Evolutionary conservation across 2,113 vertebrate species (phyloP).

Genomic region (Neotoma lepida): DNA sequence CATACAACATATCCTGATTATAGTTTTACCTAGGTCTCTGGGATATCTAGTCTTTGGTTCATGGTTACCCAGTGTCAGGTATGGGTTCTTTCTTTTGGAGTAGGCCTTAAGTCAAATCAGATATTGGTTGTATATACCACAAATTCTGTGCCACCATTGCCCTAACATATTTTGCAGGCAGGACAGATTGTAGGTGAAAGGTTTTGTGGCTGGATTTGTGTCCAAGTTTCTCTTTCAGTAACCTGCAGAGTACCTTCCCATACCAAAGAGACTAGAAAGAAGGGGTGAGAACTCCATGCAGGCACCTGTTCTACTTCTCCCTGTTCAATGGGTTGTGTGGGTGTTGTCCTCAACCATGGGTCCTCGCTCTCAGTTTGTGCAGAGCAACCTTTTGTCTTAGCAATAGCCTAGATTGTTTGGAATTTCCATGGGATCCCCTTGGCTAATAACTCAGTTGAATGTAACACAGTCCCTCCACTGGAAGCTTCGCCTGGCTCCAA

Average conservation of each 20-base stretch:
- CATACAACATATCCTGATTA: background rate
- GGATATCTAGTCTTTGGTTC: background rate
- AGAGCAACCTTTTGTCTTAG: too few relatives aligned
- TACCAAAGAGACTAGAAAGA: background rate
- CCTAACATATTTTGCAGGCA: background rate
- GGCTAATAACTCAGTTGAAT: background rate
- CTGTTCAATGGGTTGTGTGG: too few relatives aligned
- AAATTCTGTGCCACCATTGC: background rate
- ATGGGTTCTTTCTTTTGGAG: background rate
- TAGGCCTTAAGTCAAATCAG: background rate
- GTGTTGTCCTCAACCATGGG: too few relatives aligned
- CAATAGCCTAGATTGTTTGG: background rate
- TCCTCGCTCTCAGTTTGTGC: too few relatives aligned
- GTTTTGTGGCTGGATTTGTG: background rate
- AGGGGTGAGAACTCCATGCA: too few relatives aligned
- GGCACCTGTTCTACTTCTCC: too few relatives aligned
- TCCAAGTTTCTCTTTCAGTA: background rate
- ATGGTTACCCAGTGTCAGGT: background rate
- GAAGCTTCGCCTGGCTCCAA: background rate
- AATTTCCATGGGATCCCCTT: background rate
- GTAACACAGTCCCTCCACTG: background rate
- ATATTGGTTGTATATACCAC: background rate
- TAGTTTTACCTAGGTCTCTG: background rate
- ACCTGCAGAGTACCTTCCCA: background rate
- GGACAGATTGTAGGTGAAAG: background rate